Percentiles rank a stretch among this genome's conserved stretches.
These are phyloP conservation scores for Mobula hypostoma DNA, from an alignment of 2,113 vertebrate genomes.

Conservation along the genomic window DNA sequence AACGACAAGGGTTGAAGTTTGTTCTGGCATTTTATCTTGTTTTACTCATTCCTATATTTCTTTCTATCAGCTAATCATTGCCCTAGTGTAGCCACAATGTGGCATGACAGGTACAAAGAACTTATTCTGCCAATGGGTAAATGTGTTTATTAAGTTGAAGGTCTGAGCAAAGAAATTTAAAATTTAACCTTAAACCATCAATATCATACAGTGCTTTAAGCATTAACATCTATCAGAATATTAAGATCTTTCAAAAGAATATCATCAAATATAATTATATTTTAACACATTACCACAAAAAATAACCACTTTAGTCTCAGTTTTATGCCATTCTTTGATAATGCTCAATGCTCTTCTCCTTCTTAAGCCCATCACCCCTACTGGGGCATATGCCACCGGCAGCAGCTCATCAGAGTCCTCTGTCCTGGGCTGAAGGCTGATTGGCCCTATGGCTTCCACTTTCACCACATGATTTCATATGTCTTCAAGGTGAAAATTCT, in stretches of 20 bases:
- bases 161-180: not conserved
- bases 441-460: too few species aligned
- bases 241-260: not conserved
- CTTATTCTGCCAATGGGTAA: not conserved
- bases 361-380: too few species aligned
- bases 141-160: not conserved
- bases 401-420: too few species aligned
- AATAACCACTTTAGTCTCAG: not conserved
- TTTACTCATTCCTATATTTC: not conserved
- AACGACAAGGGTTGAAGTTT: not conserved
- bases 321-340: not conserved
- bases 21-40: not conserved
- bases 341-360: not conserved
- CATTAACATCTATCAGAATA: not conserved
- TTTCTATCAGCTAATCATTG: slow-evolving; percentile 1
- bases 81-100: not conserved
- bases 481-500: too few species aligned
- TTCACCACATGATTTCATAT: too few species aligned
- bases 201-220: not conserved
- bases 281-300: not conserved
- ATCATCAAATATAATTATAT: not conserved
- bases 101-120: not conserved
- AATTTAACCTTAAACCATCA: not conserved
- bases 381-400: too few species aligned
- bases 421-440: too few species aligned